A percentile compares a stretch with the other conserved stretches of the same genome.
Conservation (phyloP, 2,888 invertebrate genomes). For the Mayetiola destructor region DNA sequence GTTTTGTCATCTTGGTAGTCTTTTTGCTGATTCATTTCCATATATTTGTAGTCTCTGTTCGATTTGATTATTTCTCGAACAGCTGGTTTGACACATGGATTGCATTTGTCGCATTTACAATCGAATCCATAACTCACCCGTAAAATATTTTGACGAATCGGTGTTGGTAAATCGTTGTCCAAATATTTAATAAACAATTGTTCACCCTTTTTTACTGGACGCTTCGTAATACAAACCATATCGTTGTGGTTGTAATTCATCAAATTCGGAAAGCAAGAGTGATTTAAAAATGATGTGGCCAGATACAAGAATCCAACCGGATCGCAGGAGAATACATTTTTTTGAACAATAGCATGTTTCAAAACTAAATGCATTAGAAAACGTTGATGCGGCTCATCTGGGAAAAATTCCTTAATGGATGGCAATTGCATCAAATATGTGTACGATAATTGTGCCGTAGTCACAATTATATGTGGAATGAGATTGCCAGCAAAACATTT, state of each 20-base stretch:
- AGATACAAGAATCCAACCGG: not conserved
- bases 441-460: not conserved
- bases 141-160: not conserved
- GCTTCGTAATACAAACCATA: not conserved
- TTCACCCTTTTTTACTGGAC: slow-evolving; percentile 2
- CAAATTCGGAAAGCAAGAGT: not conserved
- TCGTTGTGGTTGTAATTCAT: not conserved
- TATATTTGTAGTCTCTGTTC: not conserved
- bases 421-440: not conserved
- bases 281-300: not conserved
- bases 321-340: not conserved
- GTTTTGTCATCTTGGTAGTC: too few relatives aligned
- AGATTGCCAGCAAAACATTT: not conserved
- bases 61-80: not conserved
- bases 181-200: slow-evolving; percentile 6
- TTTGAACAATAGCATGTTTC: not conserved
- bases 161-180: not conserved
- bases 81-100: not conserved
- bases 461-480: not conserved
- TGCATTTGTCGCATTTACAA: slow-evolving; percentile 13
- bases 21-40: too few relatives aligned
- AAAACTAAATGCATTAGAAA: slow-evolving; percentile 9
- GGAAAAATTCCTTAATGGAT: not conserved
- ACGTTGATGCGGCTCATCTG: not conserved
- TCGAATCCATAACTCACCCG: not conserved